These are phyloP conservation scores for Phymanthus crucifer DNA, from an alignment of 92 coral and sea anemone genomes.

Conservation along the genomic window DNA sequence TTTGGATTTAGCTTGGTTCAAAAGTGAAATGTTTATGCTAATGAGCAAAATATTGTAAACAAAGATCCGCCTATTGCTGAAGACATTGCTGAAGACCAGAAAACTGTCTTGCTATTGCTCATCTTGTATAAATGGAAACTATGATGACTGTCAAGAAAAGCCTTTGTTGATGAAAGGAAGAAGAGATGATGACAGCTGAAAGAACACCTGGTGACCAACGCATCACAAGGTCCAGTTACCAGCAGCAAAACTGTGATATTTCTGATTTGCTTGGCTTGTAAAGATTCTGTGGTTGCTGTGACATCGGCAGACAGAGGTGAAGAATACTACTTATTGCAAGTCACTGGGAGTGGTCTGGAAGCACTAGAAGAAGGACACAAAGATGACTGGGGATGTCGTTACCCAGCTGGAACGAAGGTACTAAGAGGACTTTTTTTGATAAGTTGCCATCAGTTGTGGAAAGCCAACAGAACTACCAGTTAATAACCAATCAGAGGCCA, in stretches of 20 bases:
- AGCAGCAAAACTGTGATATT: slow-evolving; percentile 13
- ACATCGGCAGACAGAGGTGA: slow-evolving; percentile 39
- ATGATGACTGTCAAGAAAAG: slow-evolving; percentile 31
- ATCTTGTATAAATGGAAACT: slow-evolving; percentile 30
- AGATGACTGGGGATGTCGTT: slow-evolving; percentile 15
- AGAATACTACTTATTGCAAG: slow-evolving; percentile 42
- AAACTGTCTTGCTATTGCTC: slow-evolving; percentile 37
- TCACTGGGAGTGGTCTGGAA: neutral
- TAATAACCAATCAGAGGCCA: neutral
- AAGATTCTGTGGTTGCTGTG: slow-evolving; percentile 41
- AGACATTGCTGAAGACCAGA: slow-evolving; percentile 23
- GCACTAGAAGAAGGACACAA: neutral
- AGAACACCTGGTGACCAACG: slow-evolving; percentile 10
- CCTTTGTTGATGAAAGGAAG: slow-evolving; percentile 26
- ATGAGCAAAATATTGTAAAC: no score
- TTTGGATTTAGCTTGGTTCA: no score
- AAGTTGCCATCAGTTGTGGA: no score
- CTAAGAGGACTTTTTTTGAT: no score
- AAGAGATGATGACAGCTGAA: slow-evolving; percentile 4
- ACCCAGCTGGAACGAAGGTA: neutral
- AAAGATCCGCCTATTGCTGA: no score
- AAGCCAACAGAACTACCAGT: neutral
- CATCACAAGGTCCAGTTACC: neutral
- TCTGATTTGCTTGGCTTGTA: slow-evolving; percentile 27
- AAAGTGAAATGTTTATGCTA: no score